Conservation (phyloP, 30 jellyfish, hydroid and myxozoan species). For the Rhopilema esculentum region DNA sequence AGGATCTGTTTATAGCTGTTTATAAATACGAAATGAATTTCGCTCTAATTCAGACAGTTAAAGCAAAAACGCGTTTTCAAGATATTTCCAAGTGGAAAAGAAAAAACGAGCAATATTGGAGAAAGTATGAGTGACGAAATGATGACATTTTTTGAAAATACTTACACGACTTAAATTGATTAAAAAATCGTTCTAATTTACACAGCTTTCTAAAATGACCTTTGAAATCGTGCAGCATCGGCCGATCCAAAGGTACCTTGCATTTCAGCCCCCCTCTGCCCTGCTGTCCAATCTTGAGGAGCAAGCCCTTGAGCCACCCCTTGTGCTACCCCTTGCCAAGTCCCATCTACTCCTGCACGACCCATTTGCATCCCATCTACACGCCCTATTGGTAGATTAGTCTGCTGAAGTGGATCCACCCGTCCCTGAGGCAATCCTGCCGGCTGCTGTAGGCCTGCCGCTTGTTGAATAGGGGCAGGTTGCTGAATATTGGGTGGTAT, state of each 20-base stretch:
- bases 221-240: constrained; percentile 43
- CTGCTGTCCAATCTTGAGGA: constrained; percentile 63
- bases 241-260: constrained; percentile 51
- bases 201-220: constrained; percentile 30
- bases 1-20: no score
- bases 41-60: no score
- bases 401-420: constrained; percentile 44
- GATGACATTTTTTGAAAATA: background rate
- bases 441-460: constrained; percentile 46
- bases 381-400: constrained; percentile 19
- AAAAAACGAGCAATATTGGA: no score
- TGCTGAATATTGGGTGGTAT: constrained; percentile 60
- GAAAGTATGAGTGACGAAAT: background rate
- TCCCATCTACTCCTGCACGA: constrained; percentile 54
- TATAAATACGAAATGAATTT: no score
- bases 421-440: constrained; percentile 52
- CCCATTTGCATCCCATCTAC: constrained; percentile 70
- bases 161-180: background rate
- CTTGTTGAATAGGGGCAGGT: constrained; percentile 43
- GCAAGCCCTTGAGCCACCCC: constrained; percentile 43
- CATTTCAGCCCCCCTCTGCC: constrained; percentile 65
- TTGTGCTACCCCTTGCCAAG: constrained; percentile 69
- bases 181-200: background rate
- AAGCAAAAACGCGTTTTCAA: no score
- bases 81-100: no score